phyloP scores from a whole-genome alignment of 2,888 invertebrate genomes.

The Odontocolon sp. region DNA sequence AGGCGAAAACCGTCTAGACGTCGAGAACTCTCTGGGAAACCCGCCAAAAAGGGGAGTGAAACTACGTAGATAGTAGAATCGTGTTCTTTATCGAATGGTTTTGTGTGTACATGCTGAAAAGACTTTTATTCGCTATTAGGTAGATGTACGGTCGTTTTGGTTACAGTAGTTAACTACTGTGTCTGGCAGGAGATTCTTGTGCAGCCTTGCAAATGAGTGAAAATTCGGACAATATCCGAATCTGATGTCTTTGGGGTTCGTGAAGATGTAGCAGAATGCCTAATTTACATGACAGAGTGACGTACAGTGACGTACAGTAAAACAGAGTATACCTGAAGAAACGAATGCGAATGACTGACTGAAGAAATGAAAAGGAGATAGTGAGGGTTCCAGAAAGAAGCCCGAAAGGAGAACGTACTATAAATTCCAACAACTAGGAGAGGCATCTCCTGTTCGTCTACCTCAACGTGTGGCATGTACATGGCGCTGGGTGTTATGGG shows the following conservation, averaged over 20 bases:
- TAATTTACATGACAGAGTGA: too few species aligned
- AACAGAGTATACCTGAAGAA: too few species aligned
- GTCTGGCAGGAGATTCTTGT: constrained; percentile 19
- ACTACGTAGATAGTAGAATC: constrained; percentile 41
- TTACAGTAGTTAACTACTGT: constrained; percentile 11
- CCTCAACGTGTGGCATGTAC: constrained; percentile 10
- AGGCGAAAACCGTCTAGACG: constrained; percentile 50
- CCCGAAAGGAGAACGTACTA: too few species aligned
- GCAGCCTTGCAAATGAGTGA: neutral
- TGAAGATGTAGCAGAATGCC: too few species aligned
- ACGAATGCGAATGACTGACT: too few species aligned
- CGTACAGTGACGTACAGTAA: too few species aligned
- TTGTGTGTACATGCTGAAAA: neutral
- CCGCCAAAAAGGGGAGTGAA: constrained; percentile 37
- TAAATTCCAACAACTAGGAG: too few species aligned
- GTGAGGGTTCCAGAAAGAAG: too few species aligned
- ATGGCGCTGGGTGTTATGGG: constrained; percentile 63
- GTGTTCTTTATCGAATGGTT: constrained; percentile 33
- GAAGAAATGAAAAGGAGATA: too few species aligned
- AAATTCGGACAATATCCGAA: neutral
- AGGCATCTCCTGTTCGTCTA: too few species aligned
- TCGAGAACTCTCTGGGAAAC: constrained; percentile 42
- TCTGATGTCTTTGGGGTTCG: too few species aligned
- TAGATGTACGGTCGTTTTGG: constrained; percentile 21
- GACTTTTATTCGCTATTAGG: constrained; percentile 47